Evolutionary conservation across 2,113 vertebrate genomes (phyloP).

Genomic region (Mohoua ochrocephala): DNA sequence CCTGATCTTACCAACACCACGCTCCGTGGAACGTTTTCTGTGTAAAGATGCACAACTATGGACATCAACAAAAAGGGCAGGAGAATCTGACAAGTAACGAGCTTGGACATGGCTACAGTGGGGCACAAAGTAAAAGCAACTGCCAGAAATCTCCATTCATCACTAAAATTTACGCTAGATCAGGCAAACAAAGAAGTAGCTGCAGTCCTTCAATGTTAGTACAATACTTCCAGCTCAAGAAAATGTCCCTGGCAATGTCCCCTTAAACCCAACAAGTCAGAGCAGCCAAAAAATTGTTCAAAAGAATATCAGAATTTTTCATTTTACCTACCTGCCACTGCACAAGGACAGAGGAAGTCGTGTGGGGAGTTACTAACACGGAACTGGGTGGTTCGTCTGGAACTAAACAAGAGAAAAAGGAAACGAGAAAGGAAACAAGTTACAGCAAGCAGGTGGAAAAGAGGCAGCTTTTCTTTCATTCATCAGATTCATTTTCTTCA

Average conservation of each 20-base stretch:
- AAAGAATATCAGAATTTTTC: neutral
- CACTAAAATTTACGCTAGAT: neutral
- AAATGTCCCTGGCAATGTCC: neutral
- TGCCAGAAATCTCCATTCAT: neutral
- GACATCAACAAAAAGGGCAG: neutral
- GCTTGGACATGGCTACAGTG: neutral
- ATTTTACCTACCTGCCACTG: slow-evolving; percentile 89
- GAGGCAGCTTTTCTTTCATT: neutral
- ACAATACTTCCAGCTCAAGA: neutral
- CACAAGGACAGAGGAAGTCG: slow-evolving; percentile 91
- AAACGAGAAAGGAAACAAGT: neutral
- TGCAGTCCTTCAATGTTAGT: neutral
- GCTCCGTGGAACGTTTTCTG: rapidly evolving
- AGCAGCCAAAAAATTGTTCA: neutral
- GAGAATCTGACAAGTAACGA: neutral
- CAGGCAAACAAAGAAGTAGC: neutral
- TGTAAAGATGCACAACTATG: neutral
- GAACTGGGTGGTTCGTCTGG: slow-evolving; percentile 89
- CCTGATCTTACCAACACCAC: neutral
- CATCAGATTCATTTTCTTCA: neutral
- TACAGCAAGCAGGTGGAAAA: neutral
- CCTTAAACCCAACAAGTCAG: neutral
- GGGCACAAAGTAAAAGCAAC: neutral
- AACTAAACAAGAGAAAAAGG: slow-evolving; percentile 69
- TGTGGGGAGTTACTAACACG: slow-evolving; percentile 84